A percentile compares a stretch with the other conserved stretches of the same genome.
Evolutionary conservation across 2,797 vertebrate species (phyloP).

Genomic region (Ctenopoma multispine): DNA sequence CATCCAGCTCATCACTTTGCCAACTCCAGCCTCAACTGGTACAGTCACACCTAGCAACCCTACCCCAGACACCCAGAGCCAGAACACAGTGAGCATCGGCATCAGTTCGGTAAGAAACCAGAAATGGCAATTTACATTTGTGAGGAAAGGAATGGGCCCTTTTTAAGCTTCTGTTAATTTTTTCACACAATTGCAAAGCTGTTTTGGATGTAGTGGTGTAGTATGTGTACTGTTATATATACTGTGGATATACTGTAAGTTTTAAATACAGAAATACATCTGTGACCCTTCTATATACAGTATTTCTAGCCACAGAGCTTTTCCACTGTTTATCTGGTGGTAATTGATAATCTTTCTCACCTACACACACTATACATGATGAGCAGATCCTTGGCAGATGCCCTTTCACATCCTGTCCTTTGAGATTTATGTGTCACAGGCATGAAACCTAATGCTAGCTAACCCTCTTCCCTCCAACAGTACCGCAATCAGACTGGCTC

Average conservation of each 20-base stretch:
- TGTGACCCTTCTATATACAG: not conserved
- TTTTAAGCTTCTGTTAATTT: conserved; percentile 15
- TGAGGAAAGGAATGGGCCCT: not conserved
- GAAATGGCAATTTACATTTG: not conserved
- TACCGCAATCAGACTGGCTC: conserved; percentile 98
- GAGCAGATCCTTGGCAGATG: conserved; percentile 15
- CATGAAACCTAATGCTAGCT: conserved; percentile 83
- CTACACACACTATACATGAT: not conserved
- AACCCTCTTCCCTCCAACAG: conserved; percentile 96
- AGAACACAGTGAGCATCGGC: conserved; percentile 90
- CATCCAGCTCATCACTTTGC: conserved; percentile 90
- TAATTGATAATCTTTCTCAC: conserved; percentile 17
- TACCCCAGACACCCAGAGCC: conserved; percentile 88
- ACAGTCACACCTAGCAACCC: conserved; percentile 87
- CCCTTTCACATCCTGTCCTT: conserved; percentile 32
- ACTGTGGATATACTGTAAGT: not conserved
- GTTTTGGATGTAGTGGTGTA: not conserved
- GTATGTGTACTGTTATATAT: conserved; percentile 8
- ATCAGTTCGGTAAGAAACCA: conserved; percentile 90
- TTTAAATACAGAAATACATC: conserved; percentile 1
- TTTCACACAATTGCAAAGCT: not conserved
- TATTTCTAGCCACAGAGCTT: not conserved
- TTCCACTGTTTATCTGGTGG: not conserved
- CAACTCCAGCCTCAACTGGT: conserved; percentile 87
- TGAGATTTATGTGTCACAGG: conserved; percentile 77